phyloP scores from a whole-genome alignment of 2,888 invertebrate species.

The Amphipoea oculea region DNA sequence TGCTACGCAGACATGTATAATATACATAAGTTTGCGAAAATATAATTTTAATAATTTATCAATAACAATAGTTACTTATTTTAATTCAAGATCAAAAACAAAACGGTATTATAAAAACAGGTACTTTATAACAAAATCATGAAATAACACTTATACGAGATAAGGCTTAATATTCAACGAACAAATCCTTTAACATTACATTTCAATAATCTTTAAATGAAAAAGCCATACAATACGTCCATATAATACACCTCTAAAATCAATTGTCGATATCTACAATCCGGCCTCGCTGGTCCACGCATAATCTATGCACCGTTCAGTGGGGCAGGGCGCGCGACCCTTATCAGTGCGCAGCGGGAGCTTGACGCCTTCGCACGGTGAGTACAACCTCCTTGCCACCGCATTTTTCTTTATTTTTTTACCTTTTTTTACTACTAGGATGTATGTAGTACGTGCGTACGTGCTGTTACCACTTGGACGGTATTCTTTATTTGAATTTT shows the following conservation, averaged over 20 bases:
- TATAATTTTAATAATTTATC: background rate
- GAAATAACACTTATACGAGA: background rate
- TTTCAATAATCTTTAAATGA: constrained; percentile 8
- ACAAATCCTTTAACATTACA: background rate
- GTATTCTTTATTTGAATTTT: constrained; percentile 25
- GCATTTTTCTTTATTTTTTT: constrained; percentile 15
- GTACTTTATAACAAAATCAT: background rate
- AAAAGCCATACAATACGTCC: constrained; percentile 41
- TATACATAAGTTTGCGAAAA: background rate
- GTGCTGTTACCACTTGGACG: background rate
- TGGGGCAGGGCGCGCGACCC: constrained; percentile 62
- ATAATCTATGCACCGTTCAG: constrained; percentile 66
- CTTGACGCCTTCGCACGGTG: constrained; percentile 63
- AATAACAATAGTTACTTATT: background rate
- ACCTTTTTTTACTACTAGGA: constrained; percentile 5
- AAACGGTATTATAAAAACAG: background rate
- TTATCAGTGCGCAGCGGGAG: constrained; percentile 69
- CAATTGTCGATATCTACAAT: constrained; percentile 67
- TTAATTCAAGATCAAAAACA: background rate
- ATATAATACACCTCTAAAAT: constrained; percentile 57
- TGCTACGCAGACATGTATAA: background rate
- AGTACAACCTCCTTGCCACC: constrained; percentile 41
- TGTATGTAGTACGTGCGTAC: constrained; percentile 33
- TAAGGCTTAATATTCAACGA: background rate
- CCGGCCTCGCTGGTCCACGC: constrained; percentile 62